Base-by-base conservation (phyloP, 2,888 invertebrate species). In the Ophion ventricosus region DNA sequence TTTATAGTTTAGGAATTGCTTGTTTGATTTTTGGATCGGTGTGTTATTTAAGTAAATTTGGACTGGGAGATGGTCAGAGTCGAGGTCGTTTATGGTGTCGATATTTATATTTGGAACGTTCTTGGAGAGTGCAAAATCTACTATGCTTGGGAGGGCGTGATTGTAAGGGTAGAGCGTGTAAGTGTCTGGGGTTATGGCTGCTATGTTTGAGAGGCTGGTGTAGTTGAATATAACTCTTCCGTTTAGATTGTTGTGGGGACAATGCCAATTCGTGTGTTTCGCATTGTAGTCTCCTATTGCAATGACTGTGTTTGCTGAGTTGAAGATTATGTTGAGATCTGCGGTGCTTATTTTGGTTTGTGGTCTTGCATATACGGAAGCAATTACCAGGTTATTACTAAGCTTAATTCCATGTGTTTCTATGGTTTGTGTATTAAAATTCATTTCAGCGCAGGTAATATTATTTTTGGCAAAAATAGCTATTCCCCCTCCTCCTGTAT, bases 281-380 rank as follows among this genome's bases (percentile, higher is more conserved):
- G 69, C 26, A n/a, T 69, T 54, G 10, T 17, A 54, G 23, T 69
- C 69, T 7, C 40, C 72, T 1, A 56, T 82, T 61, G 64, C 25
- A 4, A 79, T n/a, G 1, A 79, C 78, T 14, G 70, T 20, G 3
- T 72, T 63, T 2, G 64, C 70, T 56, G 23, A 7, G 8, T 63
- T 63, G 2, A 79, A 57, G n/a, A 70, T 79, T 40, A 1, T 70
- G 2, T 72, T 57, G 0, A 79, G 43, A 5, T 78, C 70, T 14
- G 5, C 10, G 23, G 70, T 85, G 78, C 88, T 87, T 80, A 86
- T 59, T 59, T 63, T 70, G 17, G 23, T 80, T 26, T 49, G 87
- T 82, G 66, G 87, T 72, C 63, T 83, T 25, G 54, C 63, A 10
- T 77, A 82, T n/a, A 23, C 29, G 7, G 70, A 56, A 0, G 25